Evolutionary conservation across 2,888 invertebrate genomes (phyloP).

Genomic region (Vanessa cardui): DNA sequence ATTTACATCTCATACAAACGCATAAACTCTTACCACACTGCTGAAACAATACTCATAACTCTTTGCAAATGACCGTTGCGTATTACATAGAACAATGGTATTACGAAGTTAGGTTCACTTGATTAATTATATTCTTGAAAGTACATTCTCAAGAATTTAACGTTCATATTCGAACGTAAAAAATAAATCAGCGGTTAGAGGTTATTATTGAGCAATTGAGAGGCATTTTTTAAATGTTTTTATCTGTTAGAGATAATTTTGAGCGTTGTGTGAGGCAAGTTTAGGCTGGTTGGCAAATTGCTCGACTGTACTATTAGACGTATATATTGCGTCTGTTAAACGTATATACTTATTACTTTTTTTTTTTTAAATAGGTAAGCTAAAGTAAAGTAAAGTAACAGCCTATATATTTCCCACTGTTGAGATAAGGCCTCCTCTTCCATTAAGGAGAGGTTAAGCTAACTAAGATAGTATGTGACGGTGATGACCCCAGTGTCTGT

Average conservation of each 20-base stretch:
- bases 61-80: constrained; percentile 10
- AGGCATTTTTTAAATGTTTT: not conserved
- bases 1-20: constrained; percentile 1
- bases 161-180: not conserved
- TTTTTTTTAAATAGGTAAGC: no score
- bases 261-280: no score
- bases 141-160: constrained; percentile 15
- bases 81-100: constrained; percentile 17
- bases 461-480: no score
- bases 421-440: no score
- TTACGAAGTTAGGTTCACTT: constrained; percentile 22
- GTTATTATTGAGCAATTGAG: not conserved
- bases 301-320: no score
- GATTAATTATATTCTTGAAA: constrained; percentile 9
- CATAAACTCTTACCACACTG: not conserved
- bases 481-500: no score
- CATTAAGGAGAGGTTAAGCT: no score
- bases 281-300: no score
- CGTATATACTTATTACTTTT: no score
- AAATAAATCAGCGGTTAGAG: not conserved
- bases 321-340: no score
- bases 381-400: no score
- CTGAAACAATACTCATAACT: constrained; percentile 2
- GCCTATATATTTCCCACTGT: no score
- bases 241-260: not conserved